Base-by-base conservation (phyloP, 2,797 vertebrate genomes). In the Falco cherrug region DNA sequence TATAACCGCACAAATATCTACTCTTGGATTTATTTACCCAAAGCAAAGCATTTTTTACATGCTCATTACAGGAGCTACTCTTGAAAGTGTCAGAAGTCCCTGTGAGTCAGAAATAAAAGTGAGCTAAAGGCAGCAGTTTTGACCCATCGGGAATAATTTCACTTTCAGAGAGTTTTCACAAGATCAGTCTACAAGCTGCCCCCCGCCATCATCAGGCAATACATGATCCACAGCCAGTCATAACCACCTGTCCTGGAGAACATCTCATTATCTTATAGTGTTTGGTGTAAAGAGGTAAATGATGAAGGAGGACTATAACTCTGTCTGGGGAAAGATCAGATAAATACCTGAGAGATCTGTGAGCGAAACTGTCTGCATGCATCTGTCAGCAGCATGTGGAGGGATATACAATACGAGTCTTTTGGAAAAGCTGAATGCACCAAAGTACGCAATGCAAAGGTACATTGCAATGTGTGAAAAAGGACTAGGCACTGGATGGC, bases 1-100 rank as follows among this genome's bases (percentile, higher is more conserved):
- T 41, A 6, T 28, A 35, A 48, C 39, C 3, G 0, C 47, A 41
- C 0, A 0, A 24, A 13, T 73, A 59, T 14, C 39, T 71, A 4
- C 65, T 47, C 68, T 47, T 51, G 50, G 48, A 39, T 35, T 37
- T 28, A 4, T 59, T 75, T 57, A 65, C 41, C 50, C 47, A 73
- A 70, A 70, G 21, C 60, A 70, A 71, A 91, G 45, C 48, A 11
- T 60, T 87, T 90, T 76, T 84, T 8, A 41, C 51, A 45, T 0
- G 0, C 9, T 29, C 45, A 13, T 45, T 69, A 50, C 47, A 84
- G 69, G 57, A 60, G 33, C 19, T 50, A 37, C 15, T 86, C 25
- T 33, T 81, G 26, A 59, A 84, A 84, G 69, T 37, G 43, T 17
- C 51, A 65, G 43, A 63, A 84, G 64, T 35, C n/a, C 28, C 53